phyloP scores from a whole-genome alignment of 1,140 invertebrate species.

The Drosophila ironensis region DNA sequence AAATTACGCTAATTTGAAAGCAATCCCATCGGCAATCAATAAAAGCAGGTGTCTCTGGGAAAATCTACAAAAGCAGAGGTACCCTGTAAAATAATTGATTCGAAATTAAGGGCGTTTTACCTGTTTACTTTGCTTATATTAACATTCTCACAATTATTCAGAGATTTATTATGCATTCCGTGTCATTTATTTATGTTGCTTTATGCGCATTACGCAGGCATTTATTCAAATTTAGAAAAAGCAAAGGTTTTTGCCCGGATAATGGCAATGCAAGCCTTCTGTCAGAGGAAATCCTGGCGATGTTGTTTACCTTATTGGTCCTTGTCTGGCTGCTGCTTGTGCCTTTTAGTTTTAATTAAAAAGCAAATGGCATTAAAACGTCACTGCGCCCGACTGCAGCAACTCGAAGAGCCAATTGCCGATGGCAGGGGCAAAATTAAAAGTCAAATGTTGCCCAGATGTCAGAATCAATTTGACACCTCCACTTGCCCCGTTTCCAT shows the following conservation, averaged over 20 bases:
- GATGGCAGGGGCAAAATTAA: conserved; percentile 20
- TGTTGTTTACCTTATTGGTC: conserved; percentile 40
- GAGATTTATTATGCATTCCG: not conserved
- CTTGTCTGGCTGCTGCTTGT: conserved; percentile 17
- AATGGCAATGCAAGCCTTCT: no score
- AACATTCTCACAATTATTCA: not conserved
- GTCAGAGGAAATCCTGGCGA: not conserved
- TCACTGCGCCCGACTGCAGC: conserved; percentile 37
- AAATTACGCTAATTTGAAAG: conserved; percentile 53
- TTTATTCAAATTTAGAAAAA: not conserved
- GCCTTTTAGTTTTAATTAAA: conserved; percentile 64
- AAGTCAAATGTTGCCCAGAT: conserved; percentile 45
- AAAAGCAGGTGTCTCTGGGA: not conserved
- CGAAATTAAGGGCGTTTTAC: not conserved
- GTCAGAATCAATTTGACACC: conserved; percentile 67
- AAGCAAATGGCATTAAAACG: conserved; percentile 67
- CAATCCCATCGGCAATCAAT: conserved; percentile 23
- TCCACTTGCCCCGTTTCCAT: conserved; percentile 17
- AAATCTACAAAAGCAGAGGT: not conserved
- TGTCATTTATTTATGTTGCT: not conserved
- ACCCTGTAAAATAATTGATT: conserved; percentile 16
- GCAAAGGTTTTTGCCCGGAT: no score
- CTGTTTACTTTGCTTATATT: not conserved
- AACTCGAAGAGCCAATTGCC: conserved; percentile 1
- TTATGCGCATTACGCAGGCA: not conserved